A percentile compares a stretch with the other conserved stretches of the same genome.
phyloP scores from a whole-genome alignment of 2,113 vertebrate species.

The Cichladusa arquata region DNA sequence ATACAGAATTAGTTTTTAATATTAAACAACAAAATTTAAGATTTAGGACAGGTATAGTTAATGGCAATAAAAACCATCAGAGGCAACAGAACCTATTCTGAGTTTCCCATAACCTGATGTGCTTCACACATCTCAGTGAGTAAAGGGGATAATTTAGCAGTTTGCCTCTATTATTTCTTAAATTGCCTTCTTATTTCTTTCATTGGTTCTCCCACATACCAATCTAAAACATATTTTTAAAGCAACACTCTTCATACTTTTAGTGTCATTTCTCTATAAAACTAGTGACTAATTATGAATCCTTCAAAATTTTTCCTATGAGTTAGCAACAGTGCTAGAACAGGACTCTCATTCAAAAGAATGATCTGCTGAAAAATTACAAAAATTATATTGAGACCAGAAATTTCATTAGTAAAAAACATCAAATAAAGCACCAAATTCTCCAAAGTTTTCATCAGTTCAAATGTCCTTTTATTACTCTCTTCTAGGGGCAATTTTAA shows the following conservation, averaged over 20 bases:
- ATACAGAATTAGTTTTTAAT: background rate
- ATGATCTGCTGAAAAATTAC: background rate
- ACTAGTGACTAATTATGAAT: background rate
- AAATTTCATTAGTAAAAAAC: background rate
- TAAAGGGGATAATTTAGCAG: background rate
- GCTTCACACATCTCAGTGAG: background rate
- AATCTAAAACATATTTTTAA: background rate
- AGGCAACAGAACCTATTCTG: background rate
- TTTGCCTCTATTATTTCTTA: background rate
- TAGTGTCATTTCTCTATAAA: background rate
- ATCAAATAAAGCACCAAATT: background rate
- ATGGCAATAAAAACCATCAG: background rate
- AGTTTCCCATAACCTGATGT: background rate
- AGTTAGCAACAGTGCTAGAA: background rate
- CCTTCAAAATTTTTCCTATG: background rate
- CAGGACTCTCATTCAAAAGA: background rate
- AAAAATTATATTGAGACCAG: background rate
- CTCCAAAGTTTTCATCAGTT: background rate
- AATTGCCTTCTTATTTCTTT: background rate
- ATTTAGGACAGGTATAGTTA: background rate
- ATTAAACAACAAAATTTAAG: background rate
- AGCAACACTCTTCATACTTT: background rate
- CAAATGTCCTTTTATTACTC: background rate
- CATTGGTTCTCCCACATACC: background rate
- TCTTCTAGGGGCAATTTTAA: background rate